A percentile compares a stretch with the other conserved stretches of the same genome.
Conservation (phyloP, 2,888 invertebrate species). For the Anaspis maculata region DNA sequence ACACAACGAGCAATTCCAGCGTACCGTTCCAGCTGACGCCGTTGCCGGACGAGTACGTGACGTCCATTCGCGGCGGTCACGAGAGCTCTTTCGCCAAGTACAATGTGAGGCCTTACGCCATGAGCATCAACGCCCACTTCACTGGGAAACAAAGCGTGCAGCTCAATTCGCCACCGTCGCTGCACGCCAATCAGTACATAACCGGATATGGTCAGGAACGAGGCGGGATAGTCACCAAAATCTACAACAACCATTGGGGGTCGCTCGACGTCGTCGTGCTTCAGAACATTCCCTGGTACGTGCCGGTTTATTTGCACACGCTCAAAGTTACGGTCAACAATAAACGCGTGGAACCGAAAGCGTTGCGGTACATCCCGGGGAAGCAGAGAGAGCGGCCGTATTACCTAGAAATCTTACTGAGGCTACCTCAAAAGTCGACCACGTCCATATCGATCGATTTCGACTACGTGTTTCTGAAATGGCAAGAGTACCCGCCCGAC, state of each 20-base stretch:
- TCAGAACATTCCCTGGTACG: constrained; percentile 81
- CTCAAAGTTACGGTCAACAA: constrained; percentile 51
- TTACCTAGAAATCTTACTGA: constrained; percentile 77
- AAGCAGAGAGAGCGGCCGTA: constrained; percentile 76
- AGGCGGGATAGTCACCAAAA: constrained; percentile 80
- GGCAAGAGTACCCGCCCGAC: constrained; percentile 99
- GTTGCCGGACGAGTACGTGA: constrained; percentile 48
- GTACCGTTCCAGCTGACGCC: constrained; percentile 58
- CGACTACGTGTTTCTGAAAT: constrained; percentile 92
- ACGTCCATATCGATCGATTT: constrained; percentile 81
- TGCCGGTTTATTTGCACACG: constrained; percentile 85
- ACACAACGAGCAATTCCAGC: constrained; percentile 57
- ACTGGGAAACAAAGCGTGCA: constrained; percentile 44
- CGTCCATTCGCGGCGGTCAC: constrained; percentile 62
- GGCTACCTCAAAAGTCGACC: constrained; percentile 69
- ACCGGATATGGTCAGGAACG: constrained; percentile 85
- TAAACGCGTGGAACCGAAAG: constrained; percentile 51
- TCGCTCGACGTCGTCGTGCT: constrained; percentile 70
- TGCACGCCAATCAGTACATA: constrained; percentile 73
- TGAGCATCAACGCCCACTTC: constrained; percentile 59
- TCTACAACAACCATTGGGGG: constrained; percentile 73
- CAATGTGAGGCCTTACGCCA: constrained; percentile 45
- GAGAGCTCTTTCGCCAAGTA: constrained; percentile 62
- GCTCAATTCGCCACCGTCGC: constrained; percentile 56
- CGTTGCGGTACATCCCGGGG: constrained; percentile 63